A percentile compares a stretch with the other conserved stretches of the same genome.
Conservation (phyloP, 2,888 invertebrate species). For the Aphidius colemani region DNA sequence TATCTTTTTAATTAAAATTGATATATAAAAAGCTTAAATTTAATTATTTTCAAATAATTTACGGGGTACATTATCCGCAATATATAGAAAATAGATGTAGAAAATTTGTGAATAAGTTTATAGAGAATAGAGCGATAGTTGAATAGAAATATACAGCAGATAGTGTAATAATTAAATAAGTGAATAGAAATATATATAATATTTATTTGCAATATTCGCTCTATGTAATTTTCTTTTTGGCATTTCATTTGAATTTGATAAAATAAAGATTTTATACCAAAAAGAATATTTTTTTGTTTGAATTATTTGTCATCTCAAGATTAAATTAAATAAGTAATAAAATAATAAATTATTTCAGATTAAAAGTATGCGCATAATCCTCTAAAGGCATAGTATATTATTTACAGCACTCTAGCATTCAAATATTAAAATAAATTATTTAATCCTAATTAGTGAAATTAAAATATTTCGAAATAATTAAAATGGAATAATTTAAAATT, state of each 20-base stretch:
- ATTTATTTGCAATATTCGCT: constrained; percentile 31
- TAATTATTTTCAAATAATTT: background rate
- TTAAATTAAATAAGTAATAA: constrained; percentile 26
- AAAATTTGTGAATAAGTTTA: background rate
- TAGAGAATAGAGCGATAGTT: too few species aligned
- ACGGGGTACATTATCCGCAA: background rate
- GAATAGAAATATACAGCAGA: too few species aligned
- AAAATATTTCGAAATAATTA: too few species aligned
- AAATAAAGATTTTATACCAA: too few species aligned
- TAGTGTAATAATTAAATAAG: too few species aligned
- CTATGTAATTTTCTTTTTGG: constrained; percentile 36
- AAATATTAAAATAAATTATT: constrained; percentile 41
- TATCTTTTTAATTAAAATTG: constrained; percentile 10
- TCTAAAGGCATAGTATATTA: constrained; percentile 54
- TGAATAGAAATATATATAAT: too few species aligned
- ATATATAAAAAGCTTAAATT: constrained; percentile 2
- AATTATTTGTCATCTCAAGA: constrained; percentile 26
- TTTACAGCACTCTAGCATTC: constrained; percentile 61
- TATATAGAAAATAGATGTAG: constrained; percentile 1
- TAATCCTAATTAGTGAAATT: background rate
- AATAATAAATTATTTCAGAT: constrained; percentile 27
- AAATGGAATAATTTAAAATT: too few species aligned
- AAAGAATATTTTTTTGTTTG: constrained; percentile 21
- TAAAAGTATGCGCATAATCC: constrained; percentile 52
- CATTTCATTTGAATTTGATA: too few species aligned